Evolutionary conservation across 2,797 vertebrate genomes (phyloP).

Genomic region (Aldrovandia affinis): DNA sequence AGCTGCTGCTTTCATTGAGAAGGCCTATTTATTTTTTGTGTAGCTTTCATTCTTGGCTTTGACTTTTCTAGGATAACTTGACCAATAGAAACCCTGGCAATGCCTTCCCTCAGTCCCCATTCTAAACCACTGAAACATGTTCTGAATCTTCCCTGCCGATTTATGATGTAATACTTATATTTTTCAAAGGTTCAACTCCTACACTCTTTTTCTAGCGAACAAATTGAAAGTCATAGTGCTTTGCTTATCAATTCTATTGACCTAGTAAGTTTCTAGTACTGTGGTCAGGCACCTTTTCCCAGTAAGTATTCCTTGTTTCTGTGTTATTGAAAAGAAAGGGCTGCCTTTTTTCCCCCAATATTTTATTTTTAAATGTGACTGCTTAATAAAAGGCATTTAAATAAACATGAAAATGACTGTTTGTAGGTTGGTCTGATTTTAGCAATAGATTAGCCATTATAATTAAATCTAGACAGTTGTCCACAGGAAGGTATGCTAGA

Average conservation of each 20-base stretch:
- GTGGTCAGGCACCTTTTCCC: no score
- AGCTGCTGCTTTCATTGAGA: neutral
- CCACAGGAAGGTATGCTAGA: neutral
- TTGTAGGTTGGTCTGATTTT: neutral
- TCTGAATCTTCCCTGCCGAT: no score
- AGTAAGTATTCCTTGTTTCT: no score
- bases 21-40: neutral
- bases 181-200: no score
- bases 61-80: slow-evolving; percentile 6
- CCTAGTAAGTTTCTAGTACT: no score
- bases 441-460: neutral
- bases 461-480: neutral
- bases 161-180: no score
- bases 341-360: no score
- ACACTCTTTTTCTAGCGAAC: no score
- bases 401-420: neutral
- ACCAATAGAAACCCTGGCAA: slow-evolving; percentile 1
- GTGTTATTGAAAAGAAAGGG: no score
- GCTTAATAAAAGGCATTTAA: neutral
- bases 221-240: no score
- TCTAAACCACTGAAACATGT: neutral
- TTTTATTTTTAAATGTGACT: no score
- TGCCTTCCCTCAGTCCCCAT: neutral
- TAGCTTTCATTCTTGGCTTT: neutral
- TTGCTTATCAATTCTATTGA: no score